Evolutionary conservation across 2,888 invertebrate genomes (phyloP).

Genomic region (Calameuta pallipes): DNA sequence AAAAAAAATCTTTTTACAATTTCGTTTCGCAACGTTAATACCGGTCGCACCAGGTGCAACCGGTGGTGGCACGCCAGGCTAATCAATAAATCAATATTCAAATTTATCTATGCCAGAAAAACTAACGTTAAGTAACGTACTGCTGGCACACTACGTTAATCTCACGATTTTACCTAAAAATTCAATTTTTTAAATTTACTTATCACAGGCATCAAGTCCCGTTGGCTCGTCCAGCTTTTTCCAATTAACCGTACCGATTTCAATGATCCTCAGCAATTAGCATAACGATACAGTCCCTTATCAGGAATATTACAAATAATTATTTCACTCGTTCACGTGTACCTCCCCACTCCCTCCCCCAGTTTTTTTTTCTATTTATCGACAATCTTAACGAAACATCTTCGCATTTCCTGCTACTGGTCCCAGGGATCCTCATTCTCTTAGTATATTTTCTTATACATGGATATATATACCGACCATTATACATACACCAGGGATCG

Average conservation of each 20-base stretch:
- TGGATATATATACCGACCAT: neutral
- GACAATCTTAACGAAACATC: neutral
- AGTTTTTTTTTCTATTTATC: neutral
- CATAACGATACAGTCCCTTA: neutral
- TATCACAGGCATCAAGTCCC: neutral
- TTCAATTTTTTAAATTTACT: neutral
- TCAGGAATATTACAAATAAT: neutral
- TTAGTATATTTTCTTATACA: neutral
- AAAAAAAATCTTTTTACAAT: neutral
- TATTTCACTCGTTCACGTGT: neutral
- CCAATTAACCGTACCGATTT: neutral
- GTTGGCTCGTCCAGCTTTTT: neutral
- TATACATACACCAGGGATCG: conserved; percentile 35
- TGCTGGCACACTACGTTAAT: neutral
- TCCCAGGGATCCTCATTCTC: too few relatives aligned
- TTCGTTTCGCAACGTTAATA: neutral
- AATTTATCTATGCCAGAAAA: conserved; percentile 1
- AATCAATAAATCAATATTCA: conserved; percentile 17
- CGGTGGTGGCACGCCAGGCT: neutral
- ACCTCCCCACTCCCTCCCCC: too few relatives aligned
- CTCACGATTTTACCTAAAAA: neutral
- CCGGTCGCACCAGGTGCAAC: neutral
- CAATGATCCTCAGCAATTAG: neutral
- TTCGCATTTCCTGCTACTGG: neutral
- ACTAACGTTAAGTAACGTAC: neutral